Base-by-base conservation (phyloP, 2,888 invertebrate species). In the Acleris sparsana region DNA sequence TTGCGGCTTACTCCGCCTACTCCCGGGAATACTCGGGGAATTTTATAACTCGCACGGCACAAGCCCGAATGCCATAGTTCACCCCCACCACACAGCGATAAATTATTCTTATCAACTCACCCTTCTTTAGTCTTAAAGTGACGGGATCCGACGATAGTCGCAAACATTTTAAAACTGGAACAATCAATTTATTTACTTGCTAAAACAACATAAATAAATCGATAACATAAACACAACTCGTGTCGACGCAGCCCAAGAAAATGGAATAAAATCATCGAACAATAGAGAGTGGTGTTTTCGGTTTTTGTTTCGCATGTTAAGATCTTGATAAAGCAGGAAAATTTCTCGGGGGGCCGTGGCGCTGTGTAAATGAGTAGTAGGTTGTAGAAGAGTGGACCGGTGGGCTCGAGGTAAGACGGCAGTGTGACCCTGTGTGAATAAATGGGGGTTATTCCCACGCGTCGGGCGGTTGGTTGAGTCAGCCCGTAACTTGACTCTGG, bases 101-200 rank as follows among this genome's bases (percentile, higher is more conserved):
- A 72, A 69, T 75, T 74, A 71, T 71, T 72, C 73, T 68, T 66
- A 68, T 73, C 74, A 75, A 91, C 95, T 95, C 94, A 97, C 97
- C 97, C 95, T 97, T 95, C 94, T 95, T 97, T 88, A 98, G 94
- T 94, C 97, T 97, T 91, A 98, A 93, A 85, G 96, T 97, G 84
- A 98, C 97, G 82, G 97, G 96, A 94, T 97, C 97, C 92, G 96
- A 95, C 76, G 97, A 97, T 85, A 98, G 94, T 87, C 97, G 96
- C 87, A 98, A 95, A 93, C 97, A 97, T 96, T 97, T 97, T 93
- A 97, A 94, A 93, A 97, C 97, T 97, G 95, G 80, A 96, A 95
- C 88, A 92, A 85, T 82, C 75, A 82, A 82, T 75, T 72, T 70
- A 69, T 75, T 73, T 69, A 71, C 71, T 72, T 70, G 69, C 71